phyloP scores from a whole-genome alignment of 1,140 invertebrate genomes.

The Cephus cinctus region DNA sequence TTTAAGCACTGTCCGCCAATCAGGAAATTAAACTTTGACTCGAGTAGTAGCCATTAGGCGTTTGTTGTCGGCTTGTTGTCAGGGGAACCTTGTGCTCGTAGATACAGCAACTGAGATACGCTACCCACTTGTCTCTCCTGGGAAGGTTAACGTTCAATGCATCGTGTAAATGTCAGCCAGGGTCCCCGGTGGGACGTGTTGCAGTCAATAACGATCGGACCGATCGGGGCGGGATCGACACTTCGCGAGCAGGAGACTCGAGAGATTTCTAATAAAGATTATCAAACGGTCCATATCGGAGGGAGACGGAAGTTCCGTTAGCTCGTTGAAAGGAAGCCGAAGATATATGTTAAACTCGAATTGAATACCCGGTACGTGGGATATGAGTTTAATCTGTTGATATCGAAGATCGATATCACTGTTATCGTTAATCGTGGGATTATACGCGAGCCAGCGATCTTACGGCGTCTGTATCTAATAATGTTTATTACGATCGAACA shows the following conservation, averaged over 20 bases:
- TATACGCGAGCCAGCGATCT: too few relatives aligned
- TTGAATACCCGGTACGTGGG: too few relatives aligned
- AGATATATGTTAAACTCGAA: too few relatives aligned
- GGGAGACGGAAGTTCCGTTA: too few relatives aligned
- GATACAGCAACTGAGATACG: constrained; percentile 53
- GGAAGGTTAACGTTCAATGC: constrained; percentile 38
- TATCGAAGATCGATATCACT: too few relatives aligned
- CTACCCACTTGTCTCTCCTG: constrained; percentile 25
- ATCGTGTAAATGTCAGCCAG: constrained; percentile 44
- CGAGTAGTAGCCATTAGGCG: constrained; percentile 49
- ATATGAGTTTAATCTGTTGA: too few relatives aligned
- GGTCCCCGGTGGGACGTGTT: constrained; percentile 28
- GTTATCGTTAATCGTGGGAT: too few relatives aligned
- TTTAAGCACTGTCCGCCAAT: constrained; percentile 44
- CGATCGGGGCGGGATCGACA: too few relatives aligned
- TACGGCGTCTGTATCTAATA: constrained; percentile 26
- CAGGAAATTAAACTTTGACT: constrained; percentile 55
- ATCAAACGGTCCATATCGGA: too few relatives aligned
- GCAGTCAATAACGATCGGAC: constrained; percentile 33
- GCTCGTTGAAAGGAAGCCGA: too few relatives aligned
- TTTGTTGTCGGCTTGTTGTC: constrained; percentile 54
- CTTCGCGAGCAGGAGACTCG: constrained; percentile 23
- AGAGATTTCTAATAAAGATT: too few relatives aligned
- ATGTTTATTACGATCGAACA: constrained; percentile 26
- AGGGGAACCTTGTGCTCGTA: constrained; percentile 44